Percentiles rank a stretch among this genome's conserved stretches.
Evolutionary conservation across 2,797 vertebrate species (phyloP).

Genomic region (Babyrousa celebensis): DNA sequence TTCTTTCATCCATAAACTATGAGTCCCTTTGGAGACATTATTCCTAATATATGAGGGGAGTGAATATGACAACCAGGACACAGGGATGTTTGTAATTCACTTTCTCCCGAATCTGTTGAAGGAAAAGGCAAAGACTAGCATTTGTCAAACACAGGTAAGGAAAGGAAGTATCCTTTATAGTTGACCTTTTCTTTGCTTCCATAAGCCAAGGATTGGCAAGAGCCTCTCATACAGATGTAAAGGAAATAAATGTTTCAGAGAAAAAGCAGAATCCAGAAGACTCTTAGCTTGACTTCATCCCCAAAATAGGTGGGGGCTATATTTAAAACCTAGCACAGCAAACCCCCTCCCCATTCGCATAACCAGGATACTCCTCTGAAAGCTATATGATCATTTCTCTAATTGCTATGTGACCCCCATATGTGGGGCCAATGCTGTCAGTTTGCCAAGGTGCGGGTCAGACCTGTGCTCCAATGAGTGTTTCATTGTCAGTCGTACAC

Average conservation of each 20-base stretch:
- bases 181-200: not conserved
- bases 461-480: conserved; percentile 84
- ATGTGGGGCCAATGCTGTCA: conserved; percentile 49
- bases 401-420: not conserved
- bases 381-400: conserved; percentile 1
- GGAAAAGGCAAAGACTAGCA: not conserved
- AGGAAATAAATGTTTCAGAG: not conserved
- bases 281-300: not conserved
- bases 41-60: not conserved
- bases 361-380: not conserved
- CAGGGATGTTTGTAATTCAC: not conserved
- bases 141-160: not conserved
- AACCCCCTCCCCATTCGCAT: not conserved
- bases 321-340: conserved; percentile 11
- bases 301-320: not conserved
- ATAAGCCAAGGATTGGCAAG: not conserved
- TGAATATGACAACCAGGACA: not conserved
- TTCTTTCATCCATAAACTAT: not conserved
- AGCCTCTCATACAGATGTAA: not conserved
- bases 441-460: conserved; percentile 77
- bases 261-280: conserved; percentile 57
- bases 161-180: not conserved
- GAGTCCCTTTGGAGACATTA: not conserved
- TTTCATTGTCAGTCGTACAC: conserved; percentile 83
- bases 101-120: not conserved